Evolutionary conservation across 2,888 invertebrate species (phyloP).

Genomic region (Diarsia dahlii): DNA sequence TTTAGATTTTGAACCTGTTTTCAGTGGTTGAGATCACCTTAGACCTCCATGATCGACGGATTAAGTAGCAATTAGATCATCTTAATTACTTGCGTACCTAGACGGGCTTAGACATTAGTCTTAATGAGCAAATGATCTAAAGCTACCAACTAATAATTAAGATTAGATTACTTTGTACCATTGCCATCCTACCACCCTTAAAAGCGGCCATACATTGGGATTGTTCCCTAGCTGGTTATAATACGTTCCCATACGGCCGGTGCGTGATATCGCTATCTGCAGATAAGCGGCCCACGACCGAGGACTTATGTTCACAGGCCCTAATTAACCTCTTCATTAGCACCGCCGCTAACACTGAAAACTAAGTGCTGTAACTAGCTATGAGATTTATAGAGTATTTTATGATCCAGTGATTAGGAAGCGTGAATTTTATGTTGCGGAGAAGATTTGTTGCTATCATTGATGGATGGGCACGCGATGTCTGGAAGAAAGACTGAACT

Average conservation of each 20-base stretch:
- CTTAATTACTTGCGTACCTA: not conserved
- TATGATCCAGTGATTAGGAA: conserved; percentile 63
- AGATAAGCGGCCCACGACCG: conserved; percentile 74
- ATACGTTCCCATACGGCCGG: conserved; percentile 60
- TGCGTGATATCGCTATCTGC: conserved; percentile 74
- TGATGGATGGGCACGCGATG: conserved; percentile 55
- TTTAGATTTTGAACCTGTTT: not conserved
- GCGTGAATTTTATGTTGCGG: conserved; percentile 63
- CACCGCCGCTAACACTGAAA: conserved; percentile 62
- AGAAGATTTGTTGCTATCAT: conserved; percentile 53
- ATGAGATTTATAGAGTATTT: conserved; percentile 60
- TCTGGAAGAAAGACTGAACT: conserved; percentile 12
- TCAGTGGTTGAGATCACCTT: not conserved
- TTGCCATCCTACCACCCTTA: conserved; percentile 6
- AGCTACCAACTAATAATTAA: not conserved
- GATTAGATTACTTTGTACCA: conserved; percentile 24
- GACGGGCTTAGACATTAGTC: not conserved
- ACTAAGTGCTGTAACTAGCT: conserved; percentile 57
- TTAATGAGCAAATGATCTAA: not conserved
- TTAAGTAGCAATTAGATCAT: not conserved
- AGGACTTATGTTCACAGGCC: conserved; percentile 67
- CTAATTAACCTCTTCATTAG: conserved; percentile 83
- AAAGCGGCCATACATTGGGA: conserved; percentile 41
- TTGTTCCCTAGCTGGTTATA: conserved; percentile 51
- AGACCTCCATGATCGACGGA: not conserved